phyloP scores from a whole-genome alignment of 2,888 invertebrate species.

The Tineola bisselliella region DNA sequence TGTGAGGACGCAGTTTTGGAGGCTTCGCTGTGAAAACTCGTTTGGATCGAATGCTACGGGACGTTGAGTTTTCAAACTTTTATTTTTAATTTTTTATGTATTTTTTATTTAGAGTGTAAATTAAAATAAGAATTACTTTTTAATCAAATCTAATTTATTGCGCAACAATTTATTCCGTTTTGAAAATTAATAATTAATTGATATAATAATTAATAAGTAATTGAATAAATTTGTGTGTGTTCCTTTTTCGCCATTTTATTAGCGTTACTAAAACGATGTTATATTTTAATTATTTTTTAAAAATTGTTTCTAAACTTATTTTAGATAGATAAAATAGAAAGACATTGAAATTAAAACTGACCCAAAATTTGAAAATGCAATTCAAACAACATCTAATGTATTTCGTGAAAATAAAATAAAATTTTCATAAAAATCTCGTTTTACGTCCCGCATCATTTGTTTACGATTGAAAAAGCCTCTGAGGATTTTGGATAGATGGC shows the following conservation, averaged over 20 bases:
- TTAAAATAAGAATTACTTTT: too few relatives aligned
- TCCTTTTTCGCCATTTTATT: too few relatives aligned
- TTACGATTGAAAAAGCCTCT: conserved; percentile 48
- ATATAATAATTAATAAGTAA: too few relatives aligned
- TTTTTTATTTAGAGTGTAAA: background rate
- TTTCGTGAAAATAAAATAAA: background rate
- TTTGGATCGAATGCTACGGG: conserved; percentile 57
- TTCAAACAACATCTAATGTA: too few relatives aligned
- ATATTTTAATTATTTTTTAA: too few relatives aligned
- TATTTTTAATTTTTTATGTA: background rate
- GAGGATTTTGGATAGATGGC: conserved; percentile 64
- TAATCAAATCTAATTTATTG: too few relatives aligned
- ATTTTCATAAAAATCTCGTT: background rate
- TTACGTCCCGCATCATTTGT: conserved; percentile 59
- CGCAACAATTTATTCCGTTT: too few relatives aligned
- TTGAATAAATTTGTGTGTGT: too few relatives aligned
- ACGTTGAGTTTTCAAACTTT: conserved; percentile 23
- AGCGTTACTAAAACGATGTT: too few relatives aligned
- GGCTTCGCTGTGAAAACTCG: conserved; percentile 56
- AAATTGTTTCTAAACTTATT: too few relatives aligned
- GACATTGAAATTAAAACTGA: too few relatives aligned
- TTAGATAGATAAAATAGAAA: conserved; percentile 12
- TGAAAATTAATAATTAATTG: too few relatives aligned
- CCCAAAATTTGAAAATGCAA: conserved; percentile 6
- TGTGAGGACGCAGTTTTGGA: conserved; percentile 47